Conservation (phyloP, 2,797 vertebrate genomes). For the Caiman crocodilus region DNA sequence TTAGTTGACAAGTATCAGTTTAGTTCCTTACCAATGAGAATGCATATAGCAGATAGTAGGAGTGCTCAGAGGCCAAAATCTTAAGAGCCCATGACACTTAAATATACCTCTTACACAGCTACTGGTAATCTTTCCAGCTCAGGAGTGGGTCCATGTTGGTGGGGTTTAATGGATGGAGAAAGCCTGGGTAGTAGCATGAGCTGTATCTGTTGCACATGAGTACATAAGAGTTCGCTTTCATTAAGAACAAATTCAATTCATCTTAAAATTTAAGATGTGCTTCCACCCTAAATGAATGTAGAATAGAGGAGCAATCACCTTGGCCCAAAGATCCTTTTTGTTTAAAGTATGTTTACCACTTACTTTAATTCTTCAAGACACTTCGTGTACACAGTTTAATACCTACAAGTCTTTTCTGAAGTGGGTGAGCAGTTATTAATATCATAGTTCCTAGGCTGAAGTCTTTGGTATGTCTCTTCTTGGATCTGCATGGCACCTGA, state of each 20-base stretch:
- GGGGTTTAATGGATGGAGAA: background rate
- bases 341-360: conserved; percentile 19
- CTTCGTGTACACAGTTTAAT: conserved; percentile 13
- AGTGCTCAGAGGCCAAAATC: background rate
- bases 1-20: background rate
- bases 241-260: conserved; percentile 2
- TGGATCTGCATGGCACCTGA: background rate
- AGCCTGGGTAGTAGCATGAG: background rate
- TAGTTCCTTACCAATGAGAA: background rate
- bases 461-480: conserved; percentile 22
- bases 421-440: conserved; percentile 32
- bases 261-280: conserved; percentile 30
- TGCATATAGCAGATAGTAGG: background rate
- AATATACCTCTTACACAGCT: background rate
- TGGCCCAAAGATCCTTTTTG: background rate
- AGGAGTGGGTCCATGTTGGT: background rate
- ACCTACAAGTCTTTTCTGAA: conserved; percentile 38
- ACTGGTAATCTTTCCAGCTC: background rate
- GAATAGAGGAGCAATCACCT: conserved; percentile 4
- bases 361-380: conserved; percentile 31
- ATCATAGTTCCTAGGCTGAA: conserved; percentile 39
- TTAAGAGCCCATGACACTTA: background rate
- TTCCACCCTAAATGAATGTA: conserved; percentile 10
- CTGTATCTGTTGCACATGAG: background rate
- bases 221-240: background rate